Evolutionary conservation across 2,797 vertebrate species (phyloP), one percentile per base, ranked within the genome.

Genomic region (Anabacerthia variegaticeps): DNA sequence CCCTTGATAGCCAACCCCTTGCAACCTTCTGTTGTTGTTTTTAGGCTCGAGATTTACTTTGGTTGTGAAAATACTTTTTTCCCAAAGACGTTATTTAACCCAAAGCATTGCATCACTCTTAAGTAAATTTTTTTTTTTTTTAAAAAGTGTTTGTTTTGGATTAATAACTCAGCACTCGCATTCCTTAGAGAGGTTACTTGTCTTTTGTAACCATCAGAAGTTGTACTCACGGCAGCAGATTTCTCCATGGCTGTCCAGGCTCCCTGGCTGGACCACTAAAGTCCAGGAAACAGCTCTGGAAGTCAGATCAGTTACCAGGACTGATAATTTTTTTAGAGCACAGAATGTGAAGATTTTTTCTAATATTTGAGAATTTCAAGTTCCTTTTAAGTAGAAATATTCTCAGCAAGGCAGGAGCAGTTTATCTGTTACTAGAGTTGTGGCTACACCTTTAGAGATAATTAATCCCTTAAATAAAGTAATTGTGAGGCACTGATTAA

Each of bases 141-240:
- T 10, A 10, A 7, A 16, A 43, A 74, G 23, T 92, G 72, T 95
- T 96, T 96, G 72, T 85, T 96, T 97, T 97, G 95, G 93, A 92
- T 92, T 94, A 92, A 92, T 95, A 92, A 84, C 55, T 19, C 62
- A 44, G 65, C 2, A 3, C 61, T 91, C 65, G 44, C 87, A 93
- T 93, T 96, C 91, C 68, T 93, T 89, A 3, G 4, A 72, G 92
- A 93, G 76, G 11, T 90, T 58, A 49, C 78, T 46, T 46, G 48
- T 85, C 79, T 96, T 96, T 92, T 96, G 87, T 85, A 96, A 93
- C 58, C 72, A 75, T 28, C 69, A 72, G 65, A 88, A 95, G 82
- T 85, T 92, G 91, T 34, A 56, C 23, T 69, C 14, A 0, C 27
- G 13, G 90, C 68, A 87, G 63, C 8, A 0, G 30, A 44, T 93